Conservation (phyloP, 2,113 vertebrate species). For the Nettapus auritus region DNA sequence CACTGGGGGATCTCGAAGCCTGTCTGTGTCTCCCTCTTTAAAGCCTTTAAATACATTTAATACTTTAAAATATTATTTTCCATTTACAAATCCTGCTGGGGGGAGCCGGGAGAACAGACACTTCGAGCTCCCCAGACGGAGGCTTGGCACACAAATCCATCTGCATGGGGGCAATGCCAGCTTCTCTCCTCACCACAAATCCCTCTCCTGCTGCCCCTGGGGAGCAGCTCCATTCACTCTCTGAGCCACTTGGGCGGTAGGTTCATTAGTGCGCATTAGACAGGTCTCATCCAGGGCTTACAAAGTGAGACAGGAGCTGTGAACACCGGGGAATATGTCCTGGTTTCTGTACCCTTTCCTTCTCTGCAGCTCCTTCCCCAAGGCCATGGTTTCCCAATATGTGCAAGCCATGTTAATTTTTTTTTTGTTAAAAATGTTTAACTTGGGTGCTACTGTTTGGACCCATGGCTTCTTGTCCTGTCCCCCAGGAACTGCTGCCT, state of each 20-base stretch:
- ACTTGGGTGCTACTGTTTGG: neutral
- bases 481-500: too few species aligned
- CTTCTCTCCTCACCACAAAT: neutral
- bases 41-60: neutral
- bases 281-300: neutral
- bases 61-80: neutral
- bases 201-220: neutral
- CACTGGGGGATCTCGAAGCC: fast-evolving
- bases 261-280: constrained; percentile 21
- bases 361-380: neutral
- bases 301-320: neutral
- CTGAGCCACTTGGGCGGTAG: neutral
- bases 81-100: neutral
- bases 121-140: neutral
- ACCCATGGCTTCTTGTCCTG: neutral
- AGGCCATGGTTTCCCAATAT: neutral
- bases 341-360: neutral
- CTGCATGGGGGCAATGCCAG: neutral
- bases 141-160: neutral
- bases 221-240: neutral
- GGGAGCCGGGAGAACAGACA: neutral
- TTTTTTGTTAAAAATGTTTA: neutral
- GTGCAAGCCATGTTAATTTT: neutral
- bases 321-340: neutral
- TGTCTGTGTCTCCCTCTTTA: neutral